Evolutionary conservation across 2,888 invertebrate species (phyloP).

Genomic region (Chirona hameri): DNA sequence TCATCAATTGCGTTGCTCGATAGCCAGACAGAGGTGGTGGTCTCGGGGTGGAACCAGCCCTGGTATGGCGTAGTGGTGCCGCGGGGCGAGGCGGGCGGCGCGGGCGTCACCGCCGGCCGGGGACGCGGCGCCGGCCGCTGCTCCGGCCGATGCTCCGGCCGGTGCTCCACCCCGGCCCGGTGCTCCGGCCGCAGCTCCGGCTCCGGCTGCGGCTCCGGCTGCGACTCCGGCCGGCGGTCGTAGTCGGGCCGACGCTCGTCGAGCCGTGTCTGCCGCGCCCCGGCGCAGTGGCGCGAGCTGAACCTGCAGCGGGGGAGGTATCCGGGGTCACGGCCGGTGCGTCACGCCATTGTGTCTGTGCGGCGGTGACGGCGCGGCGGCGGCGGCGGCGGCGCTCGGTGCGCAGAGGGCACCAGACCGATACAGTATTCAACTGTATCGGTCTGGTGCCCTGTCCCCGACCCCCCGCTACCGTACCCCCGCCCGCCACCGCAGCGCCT

Average conservation of each 20-base stretch:
- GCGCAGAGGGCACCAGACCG: too few relatives aligned
- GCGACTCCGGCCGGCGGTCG: background rate
- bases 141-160: background rate
- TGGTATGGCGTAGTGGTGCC: background rate
- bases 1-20: background rate
- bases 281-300: conserved; percentile 3
- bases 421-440: too few relatives aligned
- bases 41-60: conserved; percentile 12
- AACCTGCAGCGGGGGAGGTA: background rate
- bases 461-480: too few relatives aligned
- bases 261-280: background rate
- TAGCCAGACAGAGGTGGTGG: conserved; percentile 24
- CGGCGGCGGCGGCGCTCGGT: background rate
- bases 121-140: too few relatives aligned
- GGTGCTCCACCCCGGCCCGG: background rate
- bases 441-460: too few relatives aligned
- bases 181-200: conserved; percentile 1
- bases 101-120: too few relatives aligned
- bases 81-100: background rate
- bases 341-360: too few relatives aligned
- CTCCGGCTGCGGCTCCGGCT: background rate
- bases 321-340: too few relatives aligned
- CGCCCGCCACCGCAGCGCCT: too few relatives aligned
- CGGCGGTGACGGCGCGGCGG: background rate
- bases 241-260: background rate